Percentiles rank a stretch among this genome's conserved stretches.
Evolutionary conservation across 2,888 invertebrate genomes (phyloP).

Genomic region (Ariolimax columbianus): DNA sequence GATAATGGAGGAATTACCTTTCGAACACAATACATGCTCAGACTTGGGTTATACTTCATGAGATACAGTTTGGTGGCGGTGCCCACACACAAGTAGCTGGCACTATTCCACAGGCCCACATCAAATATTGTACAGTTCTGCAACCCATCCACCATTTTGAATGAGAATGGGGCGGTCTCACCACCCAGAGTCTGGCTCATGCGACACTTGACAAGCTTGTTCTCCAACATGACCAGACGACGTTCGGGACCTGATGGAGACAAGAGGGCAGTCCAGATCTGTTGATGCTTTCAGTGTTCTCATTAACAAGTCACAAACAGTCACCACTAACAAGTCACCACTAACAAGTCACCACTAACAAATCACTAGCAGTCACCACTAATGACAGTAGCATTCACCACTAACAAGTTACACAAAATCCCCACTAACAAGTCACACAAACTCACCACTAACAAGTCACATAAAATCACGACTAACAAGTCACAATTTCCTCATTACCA

Average conservation of each 20-base stretch:
- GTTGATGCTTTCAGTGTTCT: no score
- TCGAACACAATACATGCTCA: conserved; percentile 74
- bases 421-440: no score
- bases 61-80: conserved; percentile 77
- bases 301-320: no score
- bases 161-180: conserved; percentile 67
- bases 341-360: no score
- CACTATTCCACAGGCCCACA: conserved; percentile 65
- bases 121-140: conserved; percentile 79
- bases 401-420: no score
- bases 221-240: conserved; percentile 68
- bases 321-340: no score
- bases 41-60: conserved; percentile 82
- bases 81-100: conserved; percentile 77
- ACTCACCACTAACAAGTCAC: no score
- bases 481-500: no score
- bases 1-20: conserved; percentile 65
- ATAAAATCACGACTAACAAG: no score
- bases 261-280: no score
- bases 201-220: conserved; percentile 68
- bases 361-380: no score
- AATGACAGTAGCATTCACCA: no score
- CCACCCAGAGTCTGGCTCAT: conserved; percentile 66
- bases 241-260: conserved; percentile 69
- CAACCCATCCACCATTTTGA: conserved; percentile 75